Base-by-base conservation (phyloP, 2,797 vertebrate genomes). In the Gallinago stenura region DNA sequence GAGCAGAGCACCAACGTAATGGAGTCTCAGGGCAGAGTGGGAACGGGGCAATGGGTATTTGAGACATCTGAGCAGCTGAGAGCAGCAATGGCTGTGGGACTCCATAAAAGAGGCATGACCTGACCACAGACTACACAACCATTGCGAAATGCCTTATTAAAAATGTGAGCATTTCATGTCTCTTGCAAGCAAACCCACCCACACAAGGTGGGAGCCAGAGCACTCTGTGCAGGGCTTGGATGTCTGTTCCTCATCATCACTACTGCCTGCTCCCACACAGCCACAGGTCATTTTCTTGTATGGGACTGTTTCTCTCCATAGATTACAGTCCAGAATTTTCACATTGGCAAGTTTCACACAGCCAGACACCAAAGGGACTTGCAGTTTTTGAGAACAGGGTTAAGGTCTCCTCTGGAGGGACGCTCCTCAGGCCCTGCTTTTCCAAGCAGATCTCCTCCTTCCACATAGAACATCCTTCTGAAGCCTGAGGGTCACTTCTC, bases 81-180 rank as follows among this genome's bases (percentile, higher is more conserved):
- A 11, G 41, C 64, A 69, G 76, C 78, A 60, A 12, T 18, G 41
- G 33, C 61, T 77, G 48, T 76, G 81, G 51, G 56, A 66, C 54
- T 83, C 43, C 12, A 3, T 57, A 31, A 58, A 60, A 15, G 62
- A 90, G 58, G 18, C 46, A n/a, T 89, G 88, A 87, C 73, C 73
- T 48, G 58, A 19, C 58, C 77, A 76, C 85, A 65, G 50, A 61
- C 33, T 17, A 3, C 50, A 30, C 33, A 75, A 35, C 8, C 33
- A 8, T 61, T 65, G 31, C 1, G 1, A 79, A 80, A 77, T 7
- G 8, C 5, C 50, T 85, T 26, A 39, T 90, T 78, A 37, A 45
- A 84, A 72, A 71, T 48, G 4, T 12, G 62, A 79, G 9, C 0
- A 0, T 48, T 83, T 45, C 31, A 3, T 35, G 35, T 33, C 39